Evolutionary conservation across 2,113 vertebrate genomes (phyloP).

Genomic region (Choloepus hoffmanni): DNA sequence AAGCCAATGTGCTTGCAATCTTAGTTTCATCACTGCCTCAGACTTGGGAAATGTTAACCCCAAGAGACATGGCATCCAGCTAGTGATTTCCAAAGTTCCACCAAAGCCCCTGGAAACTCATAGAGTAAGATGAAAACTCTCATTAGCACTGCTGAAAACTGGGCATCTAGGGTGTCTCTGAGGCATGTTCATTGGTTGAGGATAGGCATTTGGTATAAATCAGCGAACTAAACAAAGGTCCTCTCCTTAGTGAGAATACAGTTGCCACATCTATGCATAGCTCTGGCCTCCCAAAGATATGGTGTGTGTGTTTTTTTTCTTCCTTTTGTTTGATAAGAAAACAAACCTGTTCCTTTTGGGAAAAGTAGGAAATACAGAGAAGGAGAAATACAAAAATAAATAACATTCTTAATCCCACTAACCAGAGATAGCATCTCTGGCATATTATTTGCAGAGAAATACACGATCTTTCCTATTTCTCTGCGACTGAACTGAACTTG

Average conservation of each 20-base stretch:
- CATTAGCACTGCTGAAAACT: accelerated
- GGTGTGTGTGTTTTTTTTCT: too few species aligned
- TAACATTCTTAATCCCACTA: neutral
- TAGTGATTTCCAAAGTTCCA: neutral
- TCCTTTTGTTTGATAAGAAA: neutral
- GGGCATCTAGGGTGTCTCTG: too few species aligned
- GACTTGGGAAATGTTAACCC: neutral
- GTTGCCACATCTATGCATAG: too few species aligned
- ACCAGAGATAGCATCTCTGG: neutral
- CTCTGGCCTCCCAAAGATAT: too few species aligned
- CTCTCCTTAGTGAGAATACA: neutral
- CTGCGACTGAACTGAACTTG: neutral
- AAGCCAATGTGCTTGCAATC: neutral
- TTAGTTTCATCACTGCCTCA: neutral
- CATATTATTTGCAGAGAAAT: neutral
- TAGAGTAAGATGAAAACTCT: neutral
- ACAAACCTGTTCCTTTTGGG: neutral
- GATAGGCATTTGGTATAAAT: neutral
- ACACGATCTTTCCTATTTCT: neutral
- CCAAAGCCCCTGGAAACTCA: too few species aligned
- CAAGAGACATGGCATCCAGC: neutral
- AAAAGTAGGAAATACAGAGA: neutral
- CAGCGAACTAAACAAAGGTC: neutral
- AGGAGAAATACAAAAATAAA: slow-evolving; percentile 17
- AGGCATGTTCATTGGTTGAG: neutral